Evolutionary conservation across 2,113 vertebrate species (phyloP).

Genomic region (human): DNA sequence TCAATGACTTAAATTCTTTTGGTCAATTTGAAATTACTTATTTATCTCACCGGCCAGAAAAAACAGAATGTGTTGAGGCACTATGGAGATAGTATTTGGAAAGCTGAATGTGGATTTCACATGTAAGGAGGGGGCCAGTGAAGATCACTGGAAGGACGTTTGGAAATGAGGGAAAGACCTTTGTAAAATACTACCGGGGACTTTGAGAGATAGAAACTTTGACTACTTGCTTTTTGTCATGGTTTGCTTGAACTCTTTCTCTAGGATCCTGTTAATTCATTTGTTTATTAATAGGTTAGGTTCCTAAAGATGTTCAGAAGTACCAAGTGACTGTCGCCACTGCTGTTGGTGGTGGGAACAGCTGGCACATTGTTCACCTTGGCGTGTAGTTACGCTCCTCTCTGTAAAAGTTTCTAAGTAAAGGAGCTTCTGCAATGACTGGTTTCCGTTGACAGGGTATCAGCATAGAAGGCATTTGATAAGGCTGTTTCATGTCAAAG

Average conservation of each 20-base stretch:
- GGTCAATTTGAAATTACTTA: neutral
- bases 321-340: neutral
- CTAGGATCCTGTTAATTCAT: neutral
- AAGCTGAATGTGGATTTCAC: neutral
- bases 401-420: neutral
- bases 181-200: neutral
- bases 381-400: neutral
- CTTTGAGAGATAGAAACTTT: neutral
- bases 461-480: neutral
- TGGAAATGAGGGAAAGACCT: neutral
- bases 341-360: neutral
- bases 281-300: neutral
- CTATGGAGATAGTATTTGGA: neutral
- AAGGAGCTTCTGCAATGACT: neutral
- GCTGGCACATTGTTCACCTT: neutral
- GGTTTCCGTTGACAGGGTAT: neutral
- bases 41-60: neutral
- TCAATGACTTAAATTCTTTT: conserved; percentile 14
- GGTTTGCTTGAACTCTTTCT: neutral
- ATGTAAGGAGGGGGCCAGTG: neutral
- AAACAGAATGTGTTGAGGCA: neutral
- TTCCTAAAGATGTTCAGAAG: neutral
- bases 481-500: neutral
- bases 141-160: neutral
- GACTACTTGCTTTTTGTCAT: neutral